Percentiles rank a stretch among this genome's conserved stretches.
Evolutionary conservation across 2,797 vertebrate species (phyloP).

Genomic region (Dromococcyx pavoninus): DNA sequence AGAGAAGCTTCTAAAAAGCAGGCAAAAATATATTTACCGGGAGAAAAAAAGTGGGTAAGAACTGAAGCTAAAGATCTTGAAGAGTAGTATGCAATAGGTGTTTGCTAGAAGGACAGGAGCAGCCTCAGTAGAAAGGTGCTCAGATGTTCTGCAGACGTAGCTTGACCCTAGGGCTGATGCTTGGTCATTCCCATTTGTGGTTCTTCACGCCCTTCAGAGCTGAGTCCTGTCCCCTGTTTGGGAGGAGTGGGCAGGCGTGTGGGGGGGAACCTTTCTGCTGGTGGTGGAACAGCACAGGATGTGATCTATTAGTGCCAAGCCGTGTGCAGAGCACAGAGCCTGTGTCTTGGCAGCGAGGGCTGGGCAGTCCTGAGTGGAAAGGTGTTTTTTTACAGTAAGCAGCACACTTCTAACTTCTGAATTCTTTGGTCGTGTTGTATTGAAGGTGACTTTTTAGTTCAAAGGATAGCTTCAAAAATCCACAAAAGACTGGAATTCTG

Average conservation of each 20-base stretch:
- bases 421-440: neutral
- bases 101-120: neutral
- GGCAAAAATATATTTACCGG: neutral
- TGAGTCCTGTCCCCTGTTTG: neutral
- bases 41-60: neutral
- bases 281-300: neutral
- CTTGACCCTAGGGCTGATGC: neutral
- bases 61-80: neutral
- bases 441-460: neutral
- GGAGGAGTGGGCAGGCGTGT: fast-evolving
- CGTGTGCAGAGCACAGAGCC: neutral
- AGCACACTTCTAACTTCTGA: neutral
- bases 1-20: neutral
- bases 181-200: neutral
- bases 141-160: neutral
- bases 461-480: neutral
- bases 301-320: neutral
- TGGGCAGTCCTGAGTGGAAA: neutral
- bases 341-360: neutral
- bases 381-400: neutral
- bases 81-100: neutral
- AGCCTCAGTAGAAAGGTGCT: neutral
- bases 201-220: neutral
- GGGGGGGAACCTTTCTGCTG: neutral
- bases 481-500: neutral